A percentile compares a stretch with the other conserved stretches of the same genome.
These are phyloP conservation scores for Cardiocondyla obscurior DNA, from an alignment of 1,140 invertebrate species.

Conservation along the genomic window DNA sequence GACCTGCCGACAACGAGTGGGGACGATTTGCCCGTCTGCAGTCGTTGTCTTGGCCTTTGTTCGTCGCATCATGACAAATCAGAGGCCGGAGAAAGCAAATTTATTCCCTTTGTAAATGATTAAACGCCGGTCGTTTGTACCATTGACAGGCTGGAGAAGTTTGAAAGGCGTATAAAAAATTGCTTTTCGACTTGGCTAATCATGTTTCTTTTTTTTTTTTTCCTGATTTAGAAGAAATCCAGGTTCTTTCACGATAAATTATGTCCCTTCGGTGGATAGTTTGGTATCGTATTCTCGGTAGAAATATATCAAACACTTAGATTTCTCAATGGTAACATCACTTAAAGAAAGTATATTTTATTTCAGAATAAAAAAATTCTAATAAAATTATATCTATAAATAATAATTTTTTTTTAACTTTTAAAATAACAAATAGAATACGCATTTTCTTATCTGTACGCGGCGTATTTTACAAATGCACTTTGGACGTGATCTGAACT, in stretches of 20 bases:
- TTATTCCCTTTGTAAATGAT: constrained; percentile 16
- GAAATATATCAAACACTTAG: not conserved
- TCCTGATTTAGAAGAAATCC: not conserved
- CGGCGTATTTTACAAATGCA: not conserved
- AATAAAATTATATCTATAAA: too few species aligned
- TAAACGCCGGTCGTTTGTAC: not conserved
- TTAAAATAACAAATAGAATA: too few species aligned
- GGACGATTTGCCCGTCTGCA: constrained; percentile 38
- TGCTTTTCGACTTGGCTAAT: not conserved
- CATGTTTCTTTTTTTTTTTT: not conserved
- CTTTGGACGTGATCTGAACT: not conserved
- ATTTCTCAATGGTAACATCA: not conserved
- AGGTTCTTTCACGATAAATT: not conserved
- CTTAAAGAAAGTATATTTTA: not conserved
- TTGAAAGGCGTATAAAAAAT: not conserved
- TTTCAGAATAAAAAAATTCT: not conserved
- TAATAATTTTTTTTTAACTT: too few species aligned
- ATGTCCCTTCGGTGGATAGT: not conserved
- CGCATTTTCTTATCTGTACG: not conserved
- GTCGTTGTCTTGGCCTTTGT: not conserved
- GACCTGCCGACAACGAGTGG: constrained; percentile 61
- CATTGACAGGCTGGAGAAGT: not conserved
- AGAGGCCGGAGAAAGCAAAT: constrained; percentile 60
- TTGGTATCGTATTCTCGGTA: not conserved
- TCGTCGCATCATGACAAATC: constrained; percentile 6